Conservation (phyloP, 2,113 vertebrate genomes). For the Lophochroa leadbeateri region DNA sequence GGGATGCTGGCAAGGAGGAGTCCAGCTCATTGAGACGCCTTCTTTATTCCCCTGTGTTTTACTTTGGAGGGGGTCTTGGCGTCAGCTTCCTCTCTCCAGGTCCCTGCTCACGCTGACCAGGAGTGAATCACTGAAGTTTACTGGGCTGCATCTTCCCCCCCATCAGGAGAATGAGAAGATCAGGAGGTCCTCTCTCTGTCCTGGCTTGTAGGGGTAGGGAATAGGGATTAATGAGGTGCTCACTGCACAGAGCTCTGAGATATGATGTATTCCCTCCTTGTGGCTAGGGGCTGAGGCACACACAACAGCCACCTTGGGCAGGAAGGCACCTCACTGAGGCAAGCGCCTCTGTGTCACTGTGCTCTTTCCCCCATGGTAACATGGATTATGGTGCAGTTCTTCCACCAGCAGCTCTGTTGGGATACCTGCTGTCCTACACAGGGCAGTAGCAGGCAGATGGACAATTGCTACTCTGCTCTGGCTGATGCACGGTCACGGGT, state of each 20-base stretch:
- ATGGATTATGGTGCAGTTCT: not conserved
- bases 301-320: rapidly evolving
- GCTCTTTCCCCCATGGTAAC: rapidly evolving
- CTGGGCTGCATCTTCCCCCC: not conserved
- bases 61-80: not conserved
- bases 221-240: not conserved
- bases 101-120: not conserved
- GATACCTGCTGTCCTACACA: not conserved
- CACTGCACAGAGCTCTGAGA: not conserved
- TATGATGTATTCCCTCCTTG: not conserved
- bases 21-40: not conserved
- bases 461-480: not conserved
- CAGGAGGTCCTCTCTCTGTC: rapidly evolving
- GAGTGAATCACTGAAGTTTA: rapidly evolving
- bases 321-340: not conserved
- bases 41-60: not conserved
- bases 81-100: not conserved
- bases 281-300: not conserved
- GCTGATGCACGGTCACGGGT: not conserved
- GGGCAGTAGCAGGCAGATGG: not conserved
- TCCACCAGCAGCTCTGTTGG: not conserved
- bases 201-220: not conserved
- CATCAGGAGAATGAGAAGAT: not conserved
- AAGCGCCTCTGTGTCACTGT: not conserved
- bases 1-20: not conserved